Evolutionary conservation across 2,797 vertebrate genomes (phyloP).

Genomic region (Picus viridis): DNA sequence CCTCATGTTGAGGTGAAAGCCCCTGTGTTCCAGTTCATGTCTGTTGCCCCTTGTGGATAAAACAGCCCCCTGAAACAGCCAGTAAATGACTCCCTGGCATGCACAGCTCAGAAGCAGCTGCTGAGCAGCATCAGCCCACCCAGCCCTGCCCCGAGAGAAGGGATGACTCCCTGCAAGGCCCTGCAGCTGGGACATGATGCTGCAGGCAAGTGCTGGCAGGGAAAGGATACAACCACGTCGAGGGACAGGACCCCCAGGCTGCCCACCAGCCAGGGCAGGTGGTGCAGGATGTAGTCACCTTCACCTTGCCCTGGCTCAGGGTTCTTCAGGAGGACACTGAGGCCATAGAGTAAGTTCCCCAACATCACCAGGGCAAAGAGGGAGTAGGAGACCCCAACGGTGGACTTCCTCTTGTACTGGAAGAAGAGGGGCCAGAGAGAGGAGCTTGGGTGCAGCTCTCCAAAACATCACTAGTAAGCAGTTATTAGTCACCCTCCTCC

Average conservation of each 20-base stretch:
- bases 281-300: constrained; percentile 87
- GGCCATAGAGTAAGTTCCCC: constrained; percentile 90
- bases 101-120: not conserved
- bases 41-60: no score
- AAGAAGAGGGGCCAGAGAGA: not conserved
- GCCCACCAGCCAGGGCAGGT: constrained; percentile 95
- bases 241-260: constrained; percentile 92
- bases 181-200: accelerated
- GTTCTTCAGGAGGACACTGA: constrained; percentile 92
- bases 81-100: not conserved
- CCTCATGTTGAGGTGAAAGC: no score
- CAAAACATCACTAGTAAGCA: not conserved
- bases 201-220: accelerated
- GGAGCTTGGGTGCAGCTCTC: not conserved
- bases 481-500: not conserved
- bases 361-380: constrained; percentile 94
- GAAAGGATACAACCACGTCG: constrained; percentile 91
- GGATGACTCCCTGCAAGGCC: not conserved
- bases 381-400: constrained; percentile 88
- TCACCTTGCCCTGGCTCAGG: constrained; percentile 83
- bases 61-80: no score
- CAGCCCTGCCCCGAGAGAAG: accelerated
- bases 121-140: not conserved
- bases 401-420: constrained; percentile 91
- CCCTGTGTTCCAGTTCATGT: no score